phyloP scores from a whole-genome alignment of 2,113 vertebrate species.

The Gambusia holbrooki region DNA sequence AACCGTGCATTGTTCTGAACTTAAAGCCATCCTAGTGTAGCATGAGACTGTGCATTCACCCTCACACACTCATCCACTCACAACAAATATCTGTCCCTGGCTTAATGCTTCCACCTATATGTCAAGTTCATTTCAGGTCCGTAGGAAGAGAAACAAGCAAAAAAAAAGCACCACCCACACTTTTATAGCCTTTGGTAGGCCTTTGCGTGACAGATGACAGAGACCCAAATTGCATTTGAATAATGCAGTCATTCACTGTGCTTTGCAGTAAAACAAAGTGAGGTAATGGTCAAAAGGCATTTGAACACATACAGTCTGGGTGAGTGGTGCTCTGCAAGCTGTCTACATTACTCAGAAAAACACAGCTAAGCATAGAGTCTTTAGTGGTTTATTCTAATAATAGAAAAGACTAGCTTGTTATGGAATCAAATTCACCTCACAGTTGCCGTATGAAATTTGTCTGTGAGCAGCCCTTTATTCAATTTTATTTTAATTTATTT shows the following conservation, averaged over 20 bases:
- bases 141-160: constrained; percentile 35
- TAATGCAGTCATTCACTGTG: constrained; percentile 62
- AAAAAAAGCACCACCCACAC: constrained; percentile 70
- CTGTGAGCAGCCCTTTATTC: no score
- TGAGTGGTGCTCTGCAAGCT: constrained; percentile 20
- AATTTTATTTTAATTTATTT: no score
- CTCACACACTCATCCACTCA: constrained; percentile 40
- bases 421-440: neutral
- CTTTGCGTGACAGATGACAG: constrained; percentile 73
- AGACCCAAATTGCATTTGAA: constrained; percentile 75
- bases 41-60: constrained; percentile 37
- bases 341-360: neutral
- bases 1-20: constrained; percentile 39
- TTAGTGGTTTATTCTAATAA: constrained; percentile 1
- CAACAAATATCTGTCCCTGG: constrained; percentile 50
- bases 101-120: constrained; percentile 50
- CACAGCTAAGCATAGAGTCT: neutral
- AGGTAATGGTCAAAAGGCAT: constrained; percentile 25
- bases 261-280: constrained; percentile 10
- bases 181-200: constrained; percentile 65
- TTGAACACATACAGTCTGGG: neutral
- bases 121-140: constrained; percentile 72
- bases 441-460: neutral
- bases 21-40: constrained; percentile 36
- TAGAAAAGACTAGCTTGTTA: neutral